These are phyloP conservation scores for Melolontha melolontha DNA, from an alignment of 2,888 invertebrate species.

Conservation along the genomic window DNA sequence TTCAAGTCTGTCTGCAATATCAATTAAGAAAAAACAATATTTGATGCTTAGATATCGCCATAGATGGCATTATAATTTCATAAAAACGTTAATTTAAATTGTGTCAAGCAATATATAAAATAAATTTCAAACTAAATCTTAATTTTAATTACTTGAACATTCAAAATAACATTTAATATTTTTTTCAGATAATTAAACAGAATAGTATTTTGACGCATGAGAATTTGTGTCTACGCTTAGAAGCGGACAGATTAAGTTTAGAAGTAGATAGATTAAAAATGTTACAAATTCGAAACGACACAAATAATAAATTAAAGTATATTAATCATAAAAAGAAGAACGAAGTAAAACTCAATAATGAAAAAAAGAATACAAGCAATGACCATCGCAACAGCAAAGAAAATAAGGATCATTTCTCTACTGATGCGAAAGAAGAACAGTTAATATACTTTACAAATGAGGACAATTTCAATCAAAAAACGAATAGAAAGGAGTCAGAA, in stretches of 20 bases:
- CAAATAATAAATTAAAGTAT: conserved; percentile 56
- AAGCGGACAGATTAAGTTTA: conserved; percentile 58
- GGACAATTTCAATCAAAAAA: conserved; percentile 3
- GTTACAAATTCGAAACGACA: conserved; percentile 55
- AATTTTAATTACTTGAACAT: no score
- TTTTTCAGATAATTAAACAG: conserved; percentile 61
- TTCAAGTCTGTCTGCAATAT: no score
- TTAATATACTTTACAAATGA: conserved; percentile 26
- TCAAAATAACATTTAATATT: neutral
- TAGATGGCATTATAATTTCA: no score
- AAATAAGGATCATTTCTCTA: neutral
- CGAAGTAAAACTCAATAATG: neutral
- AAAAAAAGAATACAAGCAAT: conserved; percentile 4
- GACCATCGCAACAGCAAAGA: neutral
- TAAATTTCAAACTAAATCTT: no score
- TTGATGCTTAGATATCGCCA: no score
- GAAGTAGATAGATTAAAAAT: conserved; percentile 57
- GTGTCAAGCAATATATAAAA: no score
- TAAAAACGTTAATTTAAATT: no score
- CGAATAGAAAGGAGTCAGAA: conserved; percentile 16
- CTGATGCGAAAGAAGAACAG: conserved; percentile 5
- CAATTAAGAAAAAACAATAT: no score
- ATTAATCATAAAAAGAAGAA: conserved; percentile 42
- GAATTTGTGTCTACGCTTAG: conserved; percentile 61
- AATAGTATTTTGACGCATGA: conserved; percentile 64